These are phyloP conservation scores for Cnemophilus loriae DNA, from an alignment of 2,113 vertebrate genomes.

Conservation along the genomic window DNA sequence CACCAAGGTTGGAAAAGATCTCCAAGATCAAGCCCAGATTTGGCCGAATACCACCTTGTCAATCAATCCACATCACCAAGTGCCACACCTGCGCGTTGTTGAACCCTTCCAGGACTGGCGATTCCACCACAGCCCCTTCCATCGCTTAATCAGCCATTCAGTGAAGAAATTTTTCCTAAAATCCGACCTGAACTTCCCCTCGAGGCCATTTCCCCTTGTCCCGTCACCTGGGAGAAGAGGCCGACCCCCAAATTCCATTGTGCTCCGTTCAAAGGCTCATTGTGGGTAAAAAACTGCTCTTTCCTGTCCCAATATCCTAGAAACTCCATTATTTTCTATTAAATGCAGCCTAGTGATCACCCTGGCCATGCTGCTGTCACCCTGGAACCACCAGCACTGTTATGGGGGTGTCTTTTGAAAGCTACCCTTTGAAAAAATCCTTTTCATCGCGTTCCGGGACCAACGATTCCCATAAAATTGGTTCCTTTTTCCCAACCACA, in stretches of 20 bases:
- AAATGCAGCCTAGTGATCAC: not conserved
- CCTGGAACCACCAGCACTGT: not conserved
- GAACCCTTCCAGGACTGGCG: not conserved
- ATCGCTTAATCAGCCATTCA: not conserved
- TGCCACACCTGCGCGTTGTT: rapidly evolving
- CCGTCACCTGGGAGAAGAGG: not conserved
- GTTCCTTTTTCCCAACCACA: not conserved
- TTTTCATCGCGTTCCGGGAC: not conserved
- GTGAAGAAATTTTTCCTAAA: not conserved
- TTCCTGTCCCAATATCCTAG: not conserved
- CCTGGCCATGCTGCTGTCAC: rapidly evolving
- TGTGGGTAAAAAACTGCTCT: not conserved
- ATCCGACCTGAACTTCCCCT: not conserved
- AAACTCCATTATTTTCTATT: not conserved
- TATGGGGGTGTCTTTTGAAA: not conserved
- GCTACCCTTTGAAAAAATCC: not conserved
- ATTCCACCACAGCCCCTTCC: not conserved
- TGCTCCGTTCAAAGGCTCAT: not conserved
- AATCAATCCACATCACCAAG: not conserved
- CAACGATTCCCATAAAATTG: not conserved
- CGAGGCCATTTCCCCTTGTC: not conserved
- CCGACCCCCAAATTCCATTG: rapidly evolving
- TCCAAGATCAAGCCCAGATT: not conserved
- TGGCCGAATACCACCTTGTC: not conserved
- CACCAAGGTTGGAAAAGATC: not conserved